Percentiles rank a stretch among this genome's conserved stretches.
phyloP scores from a whole-genome alignment of 2,888 invertebrate species.

The Globia sparganii region DNA sequence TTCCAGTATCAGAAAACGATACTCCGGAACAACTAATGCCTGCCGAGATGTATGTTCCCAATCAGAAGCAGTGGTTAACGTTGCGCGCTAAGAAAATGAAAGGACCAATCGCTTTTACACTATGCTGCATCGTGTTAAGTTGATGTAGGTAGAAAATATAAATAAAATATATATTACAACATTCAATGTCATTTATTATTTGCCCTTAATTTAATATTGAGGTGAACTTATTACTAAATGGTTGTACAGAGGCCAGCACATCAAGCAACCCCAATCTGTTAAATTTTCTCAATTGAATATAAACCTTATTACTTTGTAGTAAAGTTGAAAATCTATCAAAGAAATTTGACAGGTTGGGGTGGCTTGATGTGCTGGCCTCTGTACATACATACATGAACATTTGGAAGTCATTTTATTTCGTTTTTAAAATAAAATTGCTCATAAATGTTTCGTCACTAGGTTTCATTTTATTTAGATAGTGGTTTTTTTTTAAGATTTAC shows the following conservation, averaged over 20 bases:
- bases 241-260: no score
- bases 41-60: conserved; percentile 97
- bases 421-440: conserved; percentile 13
- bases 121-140: conserved; percentile 80
- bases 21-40: conserved; percentile 93
- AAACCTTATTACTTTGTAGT: no score
- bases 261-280: no score
- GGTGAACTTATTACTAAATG: conserved; percentile 18
- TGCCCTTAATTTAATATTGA: conserved; percentile 22
- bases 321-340: no score
- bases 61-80: conserved; percentile 97
- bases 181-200: conserved; percentile 48
- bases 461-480: not conserved
- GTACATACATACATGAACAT: conserved; percentile 8
- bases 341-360: no score
- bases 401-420: not conserved
- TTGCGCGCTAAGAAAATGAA: conserved; percentile 91
- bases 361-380: no score
- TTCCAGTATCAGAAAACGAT: conserved; percentile 81
- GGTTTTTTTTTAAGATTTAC: not conserved
- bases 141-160: conserved; percentile 62
- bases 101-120: conserved; percentile 80
- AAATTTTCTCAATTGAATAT: no score
- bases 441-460: not conserved
- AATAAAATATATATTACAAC: conserved; percentile 65